Percentiles rank a stretch among this genome's conserved stretches.
phyloP scores from a whole-genome alignment of 1,140 invertebrate genomes.

The Caenorhabditis briggsae region DNA sequence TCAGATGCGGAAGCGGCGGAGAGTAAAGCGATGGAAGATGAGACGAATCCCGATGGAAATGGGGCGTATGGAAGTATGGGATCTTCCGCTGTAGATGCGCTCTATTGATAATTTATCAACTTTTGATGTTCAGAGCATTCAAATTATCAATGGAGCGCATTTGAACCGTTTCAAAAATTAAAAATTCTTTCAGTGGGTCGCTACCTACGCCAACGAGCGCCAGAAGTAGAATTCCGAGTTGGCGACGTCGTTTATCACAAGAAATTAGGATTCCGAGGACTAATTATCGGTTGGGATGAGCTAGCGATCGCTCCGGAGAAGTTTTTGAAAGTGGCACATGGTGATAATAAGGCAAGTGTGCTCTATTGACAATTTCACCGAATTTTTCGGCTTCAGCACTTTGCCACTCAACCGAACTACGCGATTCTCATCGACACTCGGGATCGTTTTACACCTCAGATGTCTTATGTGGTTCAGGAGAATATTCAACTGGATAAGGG shows the following conservation, averaged over 20 bases:
- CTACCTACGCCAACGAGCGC: constrained; percentile 71
- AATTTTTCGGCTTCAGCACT: constrained; percentile 73
- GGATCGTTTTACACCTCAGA: constrained; percentile 77
- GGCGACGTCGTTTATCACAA: constrained; percentile 81
- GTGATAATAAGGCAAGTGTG: constrained; percentile 57
- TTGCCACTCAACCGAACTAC: constrained; percentile 79
- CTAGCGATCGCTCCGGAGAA: constrained; percentile 77
- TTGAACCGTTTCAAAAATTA: background rate
- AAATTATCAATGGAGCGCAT: background rate
- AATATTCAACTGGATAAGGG: constrained; percentile 78
- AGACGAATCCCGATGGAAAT: background rate
- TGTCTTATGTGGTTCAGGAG: constrained; percentile 79
- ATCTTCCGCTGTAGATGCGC: background rate
- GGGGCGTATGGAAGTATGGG: constrained; percentile 7
- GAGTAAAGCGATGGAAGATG: background rate
- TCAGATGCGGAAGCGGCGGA: background rate
- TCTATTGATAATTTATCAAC: background rate
- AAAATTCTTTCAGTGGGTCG: constrained; percentile 9
- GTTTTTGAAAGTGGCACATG: constrained; percentile 76
- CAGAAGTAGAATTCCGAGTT: constrained; percentile 79
- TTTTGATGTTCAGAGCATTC: background rate
- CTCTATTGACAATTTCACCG: background rate
- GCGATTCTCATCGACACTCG: constrained; percentile 79
- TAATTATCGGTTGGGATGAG: constrained; percentile 81
- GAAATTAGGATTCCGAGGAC: constrained; percentile 80